Conservation (phyloP, 2,888 invertebrate species). For the Drosophila kokeensis region DNA sequence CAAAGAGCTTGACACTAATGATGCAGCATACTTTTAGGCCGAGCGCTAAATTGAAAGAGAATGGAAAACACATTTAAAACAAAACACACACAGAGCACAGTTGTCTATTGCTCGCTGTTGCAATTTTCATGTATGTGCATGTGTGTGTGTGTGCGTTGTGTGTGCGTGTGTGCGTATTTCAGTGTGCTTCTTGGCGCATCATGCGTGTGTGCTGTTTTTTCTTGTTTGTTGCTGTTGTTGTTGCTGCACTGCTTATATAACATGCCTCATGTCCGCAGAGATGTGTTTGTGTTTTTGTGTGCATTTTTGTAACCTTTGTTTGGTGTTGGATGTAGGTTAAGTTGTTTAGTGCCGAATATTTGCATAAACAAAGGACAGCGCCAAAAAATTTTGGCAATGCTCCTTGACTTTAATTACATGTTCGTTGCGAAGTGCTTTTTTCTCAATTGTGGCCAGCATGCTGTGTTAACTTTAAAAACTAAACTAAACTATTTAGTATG, state of each 20-base stretch:
- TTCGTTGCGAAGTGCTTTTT: conserved; percentile 1
- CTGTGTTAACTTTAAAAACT: conserved; percentile 59
- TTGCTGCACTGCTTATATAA: conserved; percentile 41
- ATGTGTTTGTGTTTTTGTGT: conserved; percentile 21
- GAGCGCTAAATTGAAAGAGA: conserved; percentile 73
- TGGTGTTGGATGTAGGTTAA: conserved; percentile 62
- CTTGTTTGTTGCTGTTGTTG: neutral
- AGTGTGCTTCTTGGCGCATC: neutral
- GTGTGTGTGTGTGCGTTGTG: conserved; percentile 10
- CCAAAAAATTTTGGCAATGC: conserved; percentile 61
- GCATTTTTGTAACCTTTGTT: conserved; percentile 13
- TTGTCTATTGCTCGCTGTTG: conserved; percentile 13
- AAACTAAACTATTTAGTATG: conserved; percentile 69
- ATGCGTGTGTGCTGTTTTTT: conserved; percentile 9
- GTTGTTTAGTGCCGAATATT: conserved; percentile 70
- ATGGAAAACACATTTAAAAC: conserved; percentile 66
- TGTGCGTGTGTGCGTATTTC: neutral
- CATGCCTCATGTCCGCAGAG: conserved; percentile 25
- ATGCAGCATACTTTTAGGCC: conserved; percentile 76
- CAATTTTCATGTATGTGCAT: conserved; percentile 41
- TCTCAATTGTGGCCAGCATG: conserved; percentile 40
- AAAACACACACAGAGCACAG: conserved; percentile 34
- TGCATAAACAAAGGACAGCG: conserved; percentile 68
- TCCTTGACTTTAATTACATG: conserved; percentile 66
- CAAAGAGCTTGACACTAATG: conserved; percentile 67